A percentile compares a stretch with the other conserved stretches of the same genome.
phyloP scores from a whole-genome alignment of 23 tunicate genomes.

The Phallusia fumigata region DNA sequence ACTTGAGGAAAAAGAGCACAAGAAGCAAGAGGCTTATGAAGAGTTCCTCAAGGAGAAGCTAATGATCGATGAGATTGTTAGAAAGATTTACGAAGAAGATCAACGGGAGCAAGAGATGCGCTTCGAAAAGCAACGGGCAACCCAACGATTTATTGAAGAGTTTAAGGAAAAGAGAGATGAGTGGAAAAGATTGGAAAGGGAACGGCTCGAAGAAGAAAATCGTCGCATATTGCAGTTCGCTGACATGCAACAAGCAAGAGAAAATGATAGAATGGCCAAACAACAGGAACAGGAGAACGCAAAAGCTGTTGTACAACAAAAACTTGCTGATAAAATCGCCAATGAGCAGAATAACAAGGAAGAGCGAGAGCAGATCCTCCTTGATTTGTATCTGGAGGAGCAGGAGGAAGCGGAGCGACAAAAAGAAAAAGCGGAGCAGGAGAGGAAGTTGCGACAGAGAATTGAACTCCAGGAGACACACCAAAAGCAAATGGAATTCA shows the following conservation, averaged over 20 bases:
- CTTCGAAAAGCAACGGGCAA: constrained; percentile 80
- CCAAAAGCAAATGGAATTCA: constrained; percentile 89
- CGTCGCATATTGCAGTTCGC: constrained; percentile 76
- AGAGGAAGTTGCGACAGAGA: constrained; percentile 64
- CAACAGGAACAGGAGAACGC: constrained; percentile 82
- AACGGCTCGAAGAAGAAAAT: constrained; percentile 85
- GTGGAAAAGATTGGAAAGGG: constrained; percentile 81
- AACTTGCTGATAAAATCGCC: constrained; percentile 72
- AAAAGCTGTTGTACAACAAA: constrained; percentile 76
- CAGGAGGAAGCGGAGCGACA: constrained; percentile 88
- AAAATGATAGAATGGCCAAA: constrained; percentile 75
- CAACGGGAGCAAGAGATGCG: constrained; percentile 82
- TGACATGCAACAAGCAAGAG: constrained; percentile 75
- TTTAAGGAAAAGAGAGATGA: constrained; percentile 82
- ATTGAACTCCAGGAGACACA: constrained; percentile 88
- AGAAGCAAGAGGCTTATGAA: constrained; percentile 92
- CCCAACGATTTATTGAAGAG: constrained; percentile 78
- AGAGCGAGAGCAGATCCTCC: constrained; percentile 85
- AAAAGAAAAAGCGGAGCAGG: constrained; percentile 78
- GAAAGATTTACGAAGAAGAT: constrained; percentile 99
- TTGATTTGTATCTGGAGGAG: constrained; percentile 82
- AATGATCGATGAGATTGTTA: constrained; percentile 96
- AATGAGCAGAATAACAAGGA: constrained; percentile 54
- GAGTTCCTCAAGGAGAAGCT: constrained; percentile 96
- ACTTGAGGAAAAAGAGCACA: constrained; percentile 86